Evolutionary conservation across 2,797 vertebrate species (phyloP).

Genomic region (Siniperca obscura): DNA sequence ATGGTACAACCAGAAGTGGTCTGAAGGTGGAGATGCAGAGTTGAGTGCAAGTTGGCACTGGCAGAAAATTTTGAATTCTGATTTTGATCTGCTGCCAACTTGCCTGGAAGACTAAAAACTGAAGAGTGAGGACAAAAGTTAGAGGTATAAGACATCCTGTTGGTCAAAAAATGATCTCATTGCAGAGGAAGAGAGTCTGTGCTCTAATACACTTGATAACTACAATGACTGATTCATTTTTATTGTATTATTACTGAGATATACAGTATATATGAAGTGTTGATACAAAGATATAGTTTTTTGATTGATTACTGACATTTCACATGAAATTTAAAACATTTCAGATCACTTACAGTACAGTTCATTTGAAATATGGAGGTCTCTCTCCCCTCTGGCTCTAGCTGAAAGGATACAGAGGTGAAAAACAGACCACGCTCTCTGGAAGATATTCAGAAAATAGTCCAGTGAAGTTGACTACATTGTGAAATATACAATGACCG

Average conservation of each 20-base stretch:
- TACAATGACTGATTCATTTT: not conserved
- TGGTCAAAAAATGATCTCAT: slow-evolving; percentile 4
- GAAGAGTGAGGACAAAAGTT: slow-evolving; percentile 24
- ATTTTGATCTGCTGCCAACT: slow-evolving; percentile 29
- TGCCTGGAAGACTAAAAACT: slow-evolving; percentile 9
- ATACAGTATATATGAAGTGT: not conserved
- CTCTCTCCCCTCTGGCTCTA: slow-evolving; percentile 15
- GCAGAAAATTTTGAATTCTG: too few relatives aligned
- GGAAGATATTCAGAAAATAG: not conserved
- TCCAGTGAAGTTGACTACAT: not conserved
- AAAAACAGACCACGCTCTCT: slow-evolving; percentile 22
- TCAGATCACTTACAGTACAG: too few relatives aligned
- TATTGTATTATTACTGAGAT: not conserved
- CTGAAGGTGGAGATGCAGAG: slow-evolving; percentile 10
- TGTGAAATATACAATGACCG: not conserved
- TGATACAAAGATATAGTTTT: not conserved
- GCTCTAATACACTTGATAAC: too few relatives aligned
- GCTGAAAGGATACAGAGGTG: slow-evolving; percentile 23
- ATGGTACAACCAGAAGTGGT: not conserved
- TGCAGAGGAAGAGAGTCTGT: slow-evolving; percentile 15
- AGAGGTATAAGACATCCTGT: not conserved
- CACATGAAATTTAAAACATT: not conserved
- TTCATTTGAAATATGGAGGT: not conserved
- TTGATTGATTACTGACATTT: not conserved
- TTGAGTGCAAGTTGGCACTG: not conserved